Conservation (phyloP, 2,888 invertebrate species). For the Phalera bucephala region DNA sequence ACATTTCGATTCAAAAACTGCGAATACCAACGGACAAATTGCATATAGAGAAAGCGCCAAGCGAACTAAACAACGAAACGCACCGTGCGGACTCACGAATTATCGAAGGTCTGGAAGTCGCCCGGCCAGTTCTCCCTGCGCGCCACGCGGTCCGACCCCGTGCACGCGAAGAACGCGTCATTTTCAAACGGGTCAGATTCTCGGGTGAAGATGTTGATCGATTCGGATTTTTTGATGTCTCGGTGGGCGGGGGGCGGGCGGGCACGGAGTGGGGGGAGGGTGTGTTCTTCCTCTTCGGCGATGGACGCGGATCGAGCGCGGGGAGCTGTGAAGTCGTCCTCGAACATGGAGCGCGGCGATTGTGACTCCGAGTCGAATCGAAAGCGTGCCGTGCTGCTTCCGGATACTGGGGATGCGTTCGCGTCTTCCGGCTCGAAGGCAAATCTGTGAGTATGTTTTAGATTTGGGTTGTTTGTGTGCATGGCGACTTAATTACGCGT, state of each 20-base stretch:
- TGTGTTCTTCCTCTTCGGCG: conserved; percentile 73
- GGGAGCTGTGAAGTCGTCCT: conserved; percentile 86
- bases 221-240: conserved; percentile 93
- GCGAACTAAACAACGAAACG: too few species aligned
- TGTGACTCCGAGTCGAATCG: conserved; percentile 74
- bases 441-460: conserved; percentile 53
- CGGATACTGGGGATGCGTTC: conserved; percentile 62
- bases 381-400: conserved; percentile 59
- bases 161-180: conserved; percentile 91
- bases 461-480: too few species aligned
- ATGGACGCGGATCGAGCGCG: conserved; percentile 69
- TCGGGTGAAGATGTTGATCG: conserved; percentile 93
- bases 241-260: conserved; percentile 72
- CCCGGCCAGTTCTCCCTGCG: conserved; percentile 77
- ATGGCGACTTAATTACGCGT: too few species aligned
- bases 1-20: too few species aligned
- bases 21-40: too few species aligned
- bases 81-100: conserved; percentile 52
- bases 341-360: conserved; percentile 81
- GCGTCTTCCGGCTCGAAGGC: conserved; percentile 67
- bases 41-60: too few species aligned
- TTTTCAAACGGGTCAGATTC: conserved; percentile 95
- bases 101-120: conserved; percentile 73
- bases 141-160: conserved; percentile 73
- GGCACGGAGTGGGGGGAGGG: conserved; percentile 59